Evolutionary conservation across 2,113 vertebrate genomes (phyloP), one percentile per base, ranked within the genome.

Genomic region (Atrichornis clamosus): DNA sequence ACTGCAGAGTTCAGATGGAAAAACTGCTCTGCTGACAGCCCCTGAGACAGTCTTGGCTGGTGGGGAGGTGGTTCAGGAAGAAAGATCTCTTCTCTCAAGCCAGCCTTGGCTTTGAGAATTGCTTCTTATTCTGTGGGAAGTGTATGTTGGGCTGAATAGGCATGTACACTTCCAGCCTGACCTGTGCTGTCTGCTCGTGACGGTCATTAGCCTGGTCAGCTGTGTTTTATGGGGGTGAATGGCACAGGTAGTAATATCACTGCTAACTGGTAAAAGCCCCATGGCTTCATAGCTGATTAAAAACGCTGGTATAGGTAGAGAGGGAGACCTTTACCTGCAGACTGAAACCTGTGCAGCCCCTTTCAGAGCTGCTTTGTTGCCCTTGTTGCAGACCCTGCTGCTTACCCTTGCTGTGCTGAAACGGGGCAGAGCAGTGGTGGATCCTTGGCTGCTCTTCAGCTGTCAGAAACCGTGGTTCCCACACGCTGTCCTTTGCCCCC

Each of bases 351-450:
- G 9, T 27, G 37, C 37, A 55, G 59, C 18, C 33, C 0, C 1
- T 60, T 73, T 88, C 5, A 6, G 3, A 5, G 52, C 30, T 92
- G 24, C 46, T 50, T 55, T 22, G 5, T n/a, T 83, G 24, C 28
- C 44, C 1, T 16, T 1, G 0, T 60, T 73, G 58, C 1, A 13
- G 55, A 39, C 24, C 39, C 46, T 0, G 0, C 21, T 56, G 58
- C 17, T 6, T 35, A 23, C 0, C 1, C 62, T 89, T 23, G 32
- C 72, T 62, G 20, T 76, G 63, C 63, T 79, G 77, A 44, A 67
- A 17, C 3, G 3, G 37, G 22, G 41, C 58, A 72, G 78, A 60
- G 46, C 19, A 5, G 33, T 60, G 14, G 17, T 26, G n/a, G 37
- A 35, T 67, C 47, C 30, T 80, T 1, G 0, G 22, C 32, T 79